Evolutionary conservation across 2,113 vertebrate genomes (phyloP), one percentile per base, ranked within the genome.

Genomic region (Chloroceryle aenea): DNA sequence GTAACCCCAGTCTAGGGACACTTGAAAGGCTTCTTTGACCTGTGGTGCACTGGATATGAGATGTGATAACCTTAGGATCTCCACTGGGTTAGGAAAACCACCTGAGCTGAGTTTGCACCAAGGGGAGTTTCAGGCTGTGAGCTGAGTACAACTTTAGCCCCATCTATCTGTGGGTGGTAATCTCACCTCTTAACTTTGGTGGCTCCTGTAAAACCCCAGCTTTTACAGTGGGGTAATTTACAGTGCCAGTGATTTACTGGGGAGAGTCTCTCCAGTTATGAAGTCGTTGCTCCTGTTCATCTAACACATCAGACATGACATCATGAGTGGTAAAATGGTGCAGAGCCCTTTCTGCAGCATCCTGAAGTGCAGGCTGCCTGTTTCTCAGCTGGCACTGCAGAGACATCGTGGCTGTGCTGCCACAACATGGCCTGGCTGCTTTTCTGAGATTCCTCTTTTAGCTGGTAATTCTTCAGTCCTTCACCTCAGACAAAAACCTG

Each of bases 351-450:
- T 75, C 72, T 53, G 43, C 32, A 4, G 20, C 64, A 55, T 77
- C 62, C 89, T 77, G 79, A 85, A 89, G 63, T 72, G 72, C 47
- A 4, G 68, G 48, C 80, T 90, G 93, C 58, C 82, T 13, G n/a
- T 56, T 85, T 72, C 78, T 81, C 43, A 21, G 53, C 50, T 3
- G 5, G 52, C 3, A 4, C 59, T 81, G 81, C 43, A 58, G 88
- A 90, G 67, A 48, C 71, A 66, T 95, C 88, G 75, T 82, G 72
- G 34, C 64, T 43, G 25, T 1, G 3, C 72, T 64, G 62, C 76
- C 76, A 42, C 85, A 74, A 88, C 63, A 73, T 6, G 2, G 48
- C 89, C 83, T 94, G 94, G 93, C 95, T 98, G 94, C 50, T 88
- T 26, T 74, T 92, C 50, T 63, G 73, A 53, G 85, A 48, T 56